Evolutionary conservation across 2,113 vertebrate species (phyloP), one percentile per base, ranked within the genome.

Genomic region (Sprattus sprattus): DNA sequence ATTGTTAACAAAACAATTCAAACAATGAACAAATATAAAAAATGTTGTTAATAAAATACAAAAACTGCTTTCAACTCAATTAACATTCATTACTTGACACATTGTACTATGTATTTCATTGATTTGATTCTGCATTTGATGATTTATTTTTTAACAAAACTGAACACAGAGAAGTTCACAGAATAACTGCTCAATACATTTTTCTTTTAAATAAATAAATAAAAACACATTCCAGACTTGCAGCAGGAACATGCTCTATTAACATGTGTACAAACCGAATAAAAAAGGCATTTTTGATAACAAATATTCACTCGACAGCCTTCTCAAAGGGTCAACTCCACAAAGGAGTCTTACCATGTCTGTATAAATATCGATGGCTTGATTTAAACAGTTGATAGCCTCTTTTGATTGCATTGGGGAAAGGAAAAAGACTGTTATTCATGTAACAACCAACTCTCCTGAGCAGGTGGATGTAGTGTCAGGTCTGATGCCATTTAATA

Each of bases 301-400:
- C 39, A 39, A 0, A 4, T 49, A 44, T 22, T 13, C 3, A 3
- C 9, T 16, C 28, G 13, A 78, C 13, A 78, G 71, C 25, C 71
- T 20, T 78, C 71, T 78, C 71, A 78, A 78, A 78, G 28, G 64
- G 64, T 28, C 64, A 67, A 78, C 71, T 78, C 71, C 71, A 78
- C 7, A 78, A 15, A 78, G 71, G 71, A 78, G 81, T 86, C 97
- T 97, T 96, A 99, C 98, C 98, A 99, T 99, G 95, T 99, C 98
- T 8, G 98, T 99, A 95, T 99, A 99, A 95, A 99, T 99, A 93
- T 99, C 98, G 87, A 99, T 99, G 94, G 98, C 97, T 94, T 98
- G 97, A 88, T 99, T 99, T 96, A 99, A 95, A 96, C 98, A 99
- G 96, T 97, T 99, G 95, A 99, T 99, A 93, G 98, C 98, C 97